Base-by-base conservation (phyloP, 1,140 invertebrate genomes). In the Cherax destructor region DNA sequence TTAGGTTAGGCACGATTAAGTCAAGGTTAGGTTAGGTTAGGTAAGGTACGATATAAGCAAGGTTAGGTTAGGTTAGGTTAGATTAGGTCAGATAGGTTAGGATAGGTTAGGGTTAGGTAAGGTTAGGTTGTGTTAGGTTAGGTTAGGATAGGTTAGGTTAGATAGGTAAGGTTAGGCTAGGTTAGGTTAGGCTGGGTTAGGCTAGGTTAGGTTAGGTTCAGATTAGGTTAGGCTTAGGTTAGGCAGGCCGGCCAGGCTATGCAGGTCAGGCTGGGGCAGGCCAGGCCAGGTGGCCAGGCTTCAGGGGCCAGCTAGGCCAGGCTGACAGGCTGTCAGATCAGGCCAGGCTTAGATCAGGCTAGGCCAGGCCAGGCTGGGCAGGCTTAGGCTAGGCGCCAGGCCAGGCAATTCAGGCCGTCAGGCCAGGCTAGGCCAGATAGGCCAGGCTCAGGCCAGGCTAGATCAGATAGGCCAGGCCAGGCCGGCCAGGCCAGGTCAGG, bases 141-240 rank as follows among this genome's bases (percentile, higher is more conserved):
- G 30, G 30, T 41, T 69, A 92, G 83, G 92, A 10, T 65, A 92
- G 83, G 89, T 92, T 83, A 91, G 93, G 93, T 85, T 79, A 86
- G 86, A 89, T 78, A 72, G 76, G 69, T 41, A 80, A 92, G 92
- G 92, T 81, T 76, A 86, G 83, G 92, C 56, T 69, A 56, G 93
- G 93, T 88, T 83, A 93, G 93, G 93, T 88, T 79, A 93, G 92
- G 93, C 85, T 76, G 91, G 93, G 93, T 50, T 78, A 93, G 93
- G 93, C 81, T 76, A 93, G 93, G 93, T 88, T 77, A 86, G 92
- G 93, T 79, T 61, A 93, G 93, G 93, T 86, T 81, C 92, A 91
- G 86, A 92, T 74, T 50, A 59, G 79, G 92, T 69, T 80, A 92
- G 86, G 86, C n/a, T 69, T 65, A 89, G 78, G 80, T 76, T 88